Base-by-base conservation (phyloP, 2,888 invertebrate genomes). In the Lottia gigantea region DNA sequence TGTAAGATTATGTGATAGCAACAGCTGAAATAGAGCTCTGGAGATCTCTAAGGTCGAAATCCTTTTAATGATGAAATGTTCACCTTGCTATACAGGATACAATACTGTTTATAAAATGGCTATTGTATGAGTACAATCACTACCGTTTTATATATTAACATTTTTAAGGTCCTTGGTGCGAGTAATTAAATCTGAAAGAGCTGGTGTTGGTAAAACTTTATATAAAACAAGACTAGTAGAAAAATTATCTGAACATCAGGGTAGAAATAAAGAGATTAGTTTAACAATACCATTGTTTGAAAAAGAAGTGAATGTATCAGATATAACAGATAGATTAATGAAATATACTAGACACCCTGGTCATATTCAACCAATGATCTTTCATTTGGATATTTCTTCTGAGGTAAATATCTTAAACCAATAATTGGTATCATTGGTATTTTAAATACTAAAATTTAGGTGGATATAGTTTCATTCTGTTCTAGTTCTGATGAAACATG, bases 321-420 rank as follows among this genome's bases (percentile, higher is more conserved):
- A 62, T 26, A 70, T 78, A 7, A 71, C 72, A 16, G 64, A 70
- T 26, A 70, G 62, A 47, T 68, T 78, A 40, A 68, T 78, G 55
- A 23, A 62, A 45, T 68, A 74, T 64, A 74, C 71, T 0, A 62
- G 62, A 4, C 16, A 65, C 46, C 71, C 72, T 26, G 69, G 61
- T 2, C 19, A 64, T 14, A 15, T 19, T 16, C 46, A 67, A 14
- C 75, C 75, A 4, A 71, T 77, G 15, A 71, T 82, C 26, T 76
- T 78, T 64, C 82, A 82, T 68, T 66, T 82, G n/a, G 79, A 82
- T 67, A 75, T 82, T 19, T 79, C 80, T 15, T 76, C 79, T 68
- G 80, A 82, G 76, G 82, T 82, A 66, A 55, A 26, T 25, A 31
- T 15, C 16, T 55, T 14, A 62, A 45, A 31, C n/a, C n/a, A n/a